Conservation (phyloP, 1,140 invertebrate species). For the Saccostrea cuccullata region DNA sequence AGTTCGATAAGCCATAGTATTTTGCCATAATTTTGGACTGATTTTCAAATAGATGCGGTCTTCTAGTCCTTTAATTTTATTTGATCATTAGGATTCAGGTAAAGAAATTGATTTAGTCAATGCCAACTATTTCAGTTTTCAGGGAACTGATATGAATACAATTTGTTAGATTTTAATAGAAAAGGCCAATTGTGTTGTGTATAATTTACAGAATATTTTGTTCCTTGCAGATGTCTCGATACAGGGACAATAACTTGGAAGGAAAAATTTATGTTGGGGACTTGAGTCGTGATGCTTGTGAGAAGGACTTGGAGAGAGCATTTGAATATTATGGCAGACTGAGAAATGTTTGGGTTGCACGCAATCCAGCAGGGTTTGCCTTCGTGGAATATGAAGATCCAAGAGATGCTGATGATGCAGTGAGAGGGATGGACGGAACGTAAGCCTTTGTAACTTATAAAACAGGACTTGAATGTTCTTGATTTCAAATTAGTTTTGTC, state of each 20-base stretch:
- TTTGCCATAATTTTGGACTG: too few species aligned
- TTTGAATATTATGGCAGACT: conserved; percentile 97
- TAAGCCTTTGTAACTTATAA: conserved; percentile 42
- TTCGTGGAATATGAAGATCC: conserved; percentile 98
- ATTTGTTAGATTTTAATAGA: too few species aligned
- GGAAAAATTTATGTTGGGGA: conserved; percentile 98
- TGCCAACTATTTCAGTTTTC: too few species aligned
- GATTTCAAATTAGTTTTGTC: too few species aligned
- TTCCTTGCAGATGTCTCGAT: conserved; percentile 59
- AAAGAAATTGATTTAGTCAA: too few species aligned
- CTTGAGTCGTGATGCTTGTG: conserved; percentile 81
- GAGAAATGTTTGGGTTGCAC: conserved; percentile 95
- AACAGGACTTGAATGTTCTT: neutral
- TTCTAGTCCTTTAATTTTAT: too few species aligned
- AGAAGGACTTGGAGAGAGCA: conserved; percentile 84
- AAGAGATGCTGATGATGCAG: conserved; percentile 87
- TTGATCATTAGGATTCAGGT: too few species aligned
- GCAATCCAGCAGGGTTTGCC: conserved; percentile 91
- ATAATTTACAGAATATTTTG: neutral
- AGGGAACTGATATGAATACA: too few species aligned
- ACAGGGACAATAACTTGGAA: conserved; percentile 80
- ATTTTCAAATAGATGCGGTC: too few species aligned
- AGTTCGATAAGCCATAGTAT: too few species aligned
- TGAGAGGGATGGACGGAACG: conserved; percentile 73
- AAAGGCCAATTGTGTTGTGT: too few species aligned